Conservation (phyloP, 2,797 vertebrate genomes). For the Melanotaenia parkinsoni region DNA sequence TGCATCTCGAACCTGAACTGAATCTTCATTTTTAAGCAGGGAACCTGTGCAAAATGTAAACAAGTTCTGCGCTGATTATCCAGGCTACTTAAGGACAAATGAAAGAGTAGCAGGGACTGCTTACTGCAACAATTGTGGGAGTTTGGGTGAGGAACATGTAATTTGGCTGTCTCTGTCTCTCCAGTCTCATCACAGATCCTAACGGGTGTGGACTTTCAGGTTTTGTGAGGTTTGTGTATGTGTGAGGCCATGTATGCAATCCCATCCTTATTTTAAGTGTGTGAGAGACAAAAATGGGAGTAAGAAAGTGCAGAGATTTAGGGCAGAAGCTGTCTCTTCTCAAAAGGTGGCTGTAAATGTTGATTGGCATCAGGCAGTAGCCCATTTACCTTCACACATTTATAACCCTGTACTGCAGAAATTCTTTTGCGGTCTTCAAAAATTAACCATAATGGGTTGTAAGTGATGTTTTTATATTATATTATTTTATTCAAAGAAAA, state of each 20-base stretch:
- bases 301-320: constrained; percentile 41
- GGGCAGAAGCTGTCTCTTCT: constrained; percentile 62
- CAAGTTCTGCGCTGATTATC: constrained; percentile 14
- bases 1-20: background rate
- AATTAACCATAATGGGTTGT: background rate
- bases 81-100: constrained; percentile 42
- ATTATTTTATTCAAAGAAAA: background rate
- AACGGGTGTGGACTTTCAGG: constrained; percentile 59
- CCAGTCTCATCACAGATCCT: constrained; percentile 53
- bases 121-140: constrained; percentile 55
- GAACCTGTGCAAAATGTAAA: constrained; percentile 18
- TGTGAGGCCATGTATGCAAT: constrained; percentile 48
- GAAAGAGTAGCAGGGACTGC: constrained; percentile 40
- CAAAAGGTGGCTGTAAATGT: constrained; percentile 39
- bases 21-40: constrained; percentile 3
- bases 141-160: constrained; percentile 52
- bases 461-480: background rate
- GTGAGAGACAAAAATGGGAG: constrained; percentile 28
- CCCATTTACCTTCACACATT: background rate
- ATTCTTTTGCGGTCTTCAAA: constrained; percentile 5
- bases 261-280: constrained; percentile 35
- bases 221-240: constrained; percentile 53
- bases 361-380: constrained; percentile 38
- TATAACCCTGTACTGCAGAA: constrained; percentile 17
- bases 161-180: constrained; percentile 69